phyloP scores from a whole-genome alignment of 2,797 vertebrate species.

The Diplodus sargus region DNA sequence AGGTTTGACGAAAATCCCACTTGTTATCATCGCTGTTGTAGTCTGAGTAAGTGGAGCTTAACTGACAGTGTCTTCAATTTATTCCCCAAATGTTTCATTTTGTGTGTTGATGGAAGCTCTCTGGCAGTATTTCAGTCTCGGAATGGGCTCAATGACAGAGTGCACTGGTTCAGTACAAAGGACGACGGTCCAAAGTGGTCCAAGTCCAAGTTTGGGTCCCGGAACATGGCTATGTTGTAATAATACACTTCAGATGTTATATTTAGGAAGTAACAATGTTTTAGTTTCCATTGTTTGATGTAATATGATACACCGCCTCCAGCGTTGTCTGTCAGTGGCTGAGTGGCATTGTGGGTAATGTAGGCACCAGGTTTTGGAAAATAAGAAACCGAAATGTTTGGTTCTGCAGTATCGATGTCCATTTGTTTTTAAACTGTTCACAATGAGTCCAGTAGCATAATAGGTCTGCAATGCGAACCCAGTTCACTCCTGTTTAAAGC shows the following conservation, averaged over 20 bases:
- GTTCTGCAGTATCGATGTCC: no score
- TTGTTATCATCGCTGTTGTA: slow-evolving; percentile 44
- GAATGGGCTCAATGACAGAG: slow-evolving; percentile 54
- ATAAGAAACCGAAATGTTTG: no score
- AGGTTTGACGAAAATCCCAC: slow-evolving; percentile 42
- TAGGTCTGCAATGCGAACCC: no score
- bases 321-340: no score
- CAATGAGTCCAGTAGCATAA: no score
- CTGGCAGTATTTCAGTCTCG: slow-evolving; percentile 39
- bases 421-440: no score
- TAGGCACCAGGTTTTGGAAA: no score
- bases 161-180: not conserved
- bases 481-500: not conserved
- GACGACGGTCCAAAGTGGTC: not conserved
- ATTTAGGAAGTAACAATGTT: slow-evolving; percentile 16
- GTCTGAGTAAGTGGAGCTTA: slow-evolving; percentile 31
- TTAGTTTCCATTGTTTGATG: slow-evolving; percentile 21
- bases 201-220: slow-evolving; percentile 13
- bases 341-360: no score
- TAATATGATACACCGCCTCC: no score
- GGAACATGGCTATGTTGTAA: slow-evolving; percentile 31
- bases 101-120: slow-evolving; percentile 41
- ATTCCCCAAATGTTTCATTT: slow-evolving; percentile 51
- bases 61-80: slow-evolving; percentile 43
- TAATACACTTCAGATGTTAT: slow-evolving; percentile 24